Base-by-base conservation (phyloP, 2,113 vertebrate genomes). In the Plecotus auritus region DNA sequence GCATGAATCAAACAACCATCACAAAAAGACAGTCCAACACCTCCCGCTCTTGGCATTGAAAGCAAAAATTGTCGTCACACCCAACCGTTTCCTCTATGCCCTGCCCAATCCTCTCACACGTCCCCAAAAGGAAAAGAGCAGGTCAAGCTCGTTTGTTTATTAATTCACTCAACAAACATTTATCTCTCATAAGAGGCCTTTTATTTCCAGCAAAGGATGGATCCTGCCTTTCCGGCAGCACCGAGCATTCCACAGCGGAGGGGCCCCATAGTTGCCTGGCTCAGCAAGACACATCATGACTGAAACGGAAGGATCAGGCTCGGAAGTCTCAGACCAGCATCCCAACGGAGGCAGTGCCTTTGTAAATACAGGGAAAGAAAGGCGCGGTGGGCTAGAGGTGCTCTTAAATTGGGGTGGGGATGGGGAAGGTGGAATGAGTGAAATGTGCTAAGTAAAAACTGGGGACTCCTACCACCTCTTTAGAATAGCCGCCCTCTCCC, bases 141-240 rank as follows among this genome's bases (percentile, higher is more conserved):
- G 90, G 94, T 96, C 93, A 97, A 94, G 88, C 40, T 82, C 45
- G 35, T 94, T 96, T 96, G 92, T 96, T 92, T 92, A 95, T 94
- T 95, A 90, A 93, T 86, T 93, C 66, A 86, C 82, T 77, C 90
- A 93, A 85, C 59, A 37, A 94, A 85, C 95, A 59, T 70, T 93
- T 93, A 72, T 87, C 74, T 72, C 69, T 82, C 72, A 64, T 51
- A 4, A 80, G 54, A 70, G 84, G 76, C 85, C 93, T 95, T 95
- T 97, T 97, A 95, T 97, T 81, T 85, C n/a, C 85, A 49, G 37
- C 26, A n/a, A 90, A 35, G 66, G 72, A 88, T 40, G 17, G 40
- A 61, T 80, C 45, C n/a, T 10, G 49, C 92, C 74, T 54, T 91
- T 81, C 70, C 72, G 26, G 88, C 64, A 47, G 82, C 81, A 49